Evolutionary conservation across 2,113 vertebrate species (phyloP).

Genomic region (Pan troglodytes): DNA sequence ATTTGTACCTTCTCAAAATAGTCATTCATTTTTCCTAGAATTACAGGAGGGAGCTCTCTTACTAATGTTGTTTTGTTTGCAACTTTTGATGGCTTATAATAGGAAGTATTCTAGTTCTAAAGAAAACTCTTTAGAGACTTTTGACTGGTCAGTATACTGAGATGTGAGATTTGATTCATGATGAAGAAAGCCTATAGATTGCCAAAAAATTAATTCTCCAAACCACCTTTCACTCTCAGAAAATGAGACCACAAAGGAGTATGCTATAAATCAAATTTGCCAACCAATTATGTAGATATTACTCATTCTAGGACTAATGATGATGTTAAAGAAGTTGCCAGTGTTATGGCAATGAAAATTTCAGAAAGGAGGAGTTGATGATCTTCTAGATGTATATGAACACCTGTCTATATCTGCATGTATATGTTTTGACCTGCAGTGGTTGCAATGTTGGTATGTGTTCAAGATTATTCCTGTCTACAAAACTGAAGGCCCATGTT

Average conservation of each 20-base stretch:
- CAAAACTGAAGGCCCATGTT: slow-evolving; percentile 16
- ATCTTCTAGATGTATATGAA: background rate
- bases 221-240: slow-evolving; percentile 69
- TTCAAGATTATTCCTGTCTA: slow-evolving; percentile 41
- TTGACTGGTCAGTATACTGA: background rate
- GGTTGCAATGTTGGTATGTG: background rate
- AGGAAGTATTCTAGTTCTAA: background rate
- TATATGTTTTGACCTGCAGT: background rate
- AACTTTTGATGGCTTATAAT: slow-evolving; percentile 30
- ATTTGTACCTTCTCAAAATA: slow-evolving; percentile 27
- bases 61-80: slow-evolving; percentile 28
- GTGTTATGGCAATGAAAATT: slow-evolving; percentile 9
- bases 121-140: slow-evolving; percentile 3
- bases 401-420: background rate
- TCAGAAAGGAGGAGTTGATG: background rate
- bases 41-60: background rate
- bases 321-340: slow-evolving; percentile 15
- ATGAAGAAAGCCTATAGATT: slow-evolving; percentile 41
- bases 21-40: slow-evolving; percentile 32
- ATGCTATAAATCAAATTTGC: slow-evolving; percentile 7
- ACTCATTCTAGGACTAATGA: slow-evolving; percentile 17
- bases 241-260: background rate
- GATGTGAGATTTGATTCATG: background rate
- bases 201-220: slow-evolving; percentile 70
- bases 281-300: background rate